phyloP scores from a whole-genome alignment of 2,797 vertebrate genomes.

The Clarias laeviceps region DNA sequence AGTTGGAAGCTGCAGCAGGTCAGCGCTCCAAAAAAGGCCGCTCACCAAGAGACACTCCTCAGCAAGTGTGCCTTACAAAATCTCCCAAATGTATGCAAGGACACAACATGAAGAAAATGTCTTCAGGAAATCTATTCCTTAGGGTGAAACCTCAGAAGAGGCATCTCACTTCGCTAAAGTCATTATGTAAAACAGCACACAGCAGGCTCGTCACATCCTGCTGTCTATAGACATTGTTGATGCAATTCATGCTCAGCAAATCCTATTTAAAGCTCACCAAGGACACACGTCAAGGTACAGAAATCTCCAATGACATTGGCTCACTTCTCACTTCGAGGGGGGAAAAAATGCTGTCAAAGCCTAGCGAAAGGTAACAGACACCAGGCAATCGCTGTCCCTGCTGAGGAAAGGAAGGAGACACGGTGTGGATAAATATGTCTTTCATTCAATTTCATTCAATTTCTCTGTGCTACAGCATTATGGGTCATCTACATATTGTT shows the following conservation, averaged over 20 bases:
- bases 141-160: constrained; percentile 14
- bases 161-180: not conserved
- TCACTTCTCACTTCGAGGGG: not conserved
- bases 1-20: not conserved
- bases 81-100: constrained; percentile 19
- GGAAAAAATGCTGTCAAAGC: not conserved
- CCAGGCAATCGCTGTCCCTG: not conserved
- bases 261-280: constrained; percentile 31
- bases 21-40: not conserved
- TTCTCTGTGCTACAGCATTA: not conserved
- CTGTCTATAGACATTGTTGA: constrained; percentile 7
- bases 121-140: constrained; percentile 16
- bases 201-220: not conserved
- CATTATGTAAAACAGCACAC: constrained; percentile 25
- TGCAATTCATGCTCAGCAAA: constrained; percentile 19
- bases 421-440: not conserved
- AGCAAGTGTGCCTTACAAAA: not conserved
- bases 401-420: not conserved
- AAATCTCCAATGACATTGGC: constrained; percentile 27
- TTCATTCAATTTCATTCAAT: not conserved
- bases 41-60: not conserved
- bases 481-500: not conserved
- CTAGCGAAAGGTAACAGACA: not conserved
- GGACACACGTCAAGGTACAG: constrained; percentile 12
- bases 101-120: constrained; percentile 9